Percentiles rank a stretch among this genome's conserved stretches.
These are phyloP conservation scores for Tupaia chinensis DNA, from an alignment of 2,113 vertebrate genomes.

Conservation along the genomic window DNA sequence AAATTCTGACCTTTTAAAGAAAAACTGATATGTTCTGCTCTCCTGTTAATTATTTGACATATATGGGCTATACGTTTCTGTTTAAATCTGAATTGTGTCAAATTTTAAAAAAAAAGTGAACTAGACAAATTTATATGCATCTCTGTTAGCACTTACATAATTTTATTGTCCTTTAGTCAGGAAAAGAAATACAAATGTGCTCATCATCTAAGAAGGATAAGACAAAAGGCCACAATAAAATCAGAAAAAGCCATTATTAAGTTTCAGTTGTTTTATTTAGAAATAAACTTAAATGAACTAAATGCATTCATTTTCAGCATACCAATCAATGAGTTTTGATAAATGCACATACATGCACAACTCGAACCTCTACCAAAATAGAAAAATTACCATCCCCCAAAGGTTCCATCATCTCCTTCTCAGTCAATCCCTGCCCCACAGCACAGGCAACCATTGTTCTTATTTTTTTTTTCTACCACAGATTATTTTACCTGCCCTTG, in stretches of 20 bases:
- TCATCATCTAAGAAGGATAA: background rate
- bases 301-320: background rate
- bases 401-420: background rate
- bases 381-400: background rate
- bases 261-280: background rate
- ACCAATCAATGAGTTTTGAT: background rate
- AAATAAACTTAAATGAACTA: background rate
- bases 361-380: background rate
- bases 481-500: constrained; percentile 51
- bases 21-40: constrained; percentile 83
- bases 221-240: constrained; percentile 39
- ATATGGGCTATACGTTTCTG: constrained; percentile 77
- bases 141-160: constrained; percentile 56
- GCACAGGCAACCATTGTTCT: constrained; percentile 43
- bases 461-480: constrained; percentile 19
- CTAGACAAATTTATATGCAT: constrained; percentile 21
- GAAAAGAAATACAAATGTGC: constrained; percentile 29
- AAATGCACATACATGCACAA: background rate
- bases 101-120: constrained; percentile 81
- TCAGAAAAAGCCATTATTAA: background rate
- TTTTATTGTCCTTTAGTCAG: constrained; percentile 31
- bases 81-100: constrained; percentile 83
- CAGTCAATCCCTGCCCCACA: background rate
- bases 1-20: constrained; percentile 85
- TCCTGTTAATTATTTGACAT: constrained; percentile 84